Conservation (phyloP, 2,888 invertebrate genomes). For the Cantharis rufa region DNA sequence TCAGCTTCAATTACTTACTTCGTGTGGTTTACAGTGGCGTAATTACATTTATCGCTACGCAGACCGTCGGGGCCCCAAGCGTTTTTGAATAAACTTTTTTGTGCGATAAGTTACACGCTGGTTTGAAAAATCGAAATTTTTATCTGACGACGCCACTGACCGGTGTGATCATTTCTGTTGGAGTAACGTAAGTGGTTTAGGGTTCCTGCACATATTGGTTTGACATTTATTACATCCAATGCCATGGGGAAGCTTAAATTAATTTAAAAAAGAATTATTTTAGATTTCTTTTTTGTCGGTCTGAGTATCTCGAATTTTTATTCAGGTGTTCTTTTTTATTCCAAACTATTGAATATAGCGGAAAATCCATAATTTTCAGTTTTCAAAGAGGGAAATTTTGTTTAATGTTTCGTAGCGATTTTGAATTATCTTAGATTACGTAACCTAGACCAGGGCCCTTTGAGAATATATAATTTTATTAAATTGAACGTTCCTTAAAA, state of each 20-base stretch:
- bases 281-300: background rate
- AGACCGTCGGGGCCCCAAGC: background rate
- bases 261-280: background rate
- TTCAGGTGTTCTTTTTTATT: background rate
- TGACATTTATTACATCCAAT: background rate
- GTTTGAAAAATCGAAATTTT: too few species aligned
- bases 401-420: background rate
- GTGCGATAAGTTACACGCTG: background rate
- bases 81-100: background rate
- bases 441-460: background rate
- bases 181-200: background rate
- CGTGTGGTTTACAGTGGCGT: background rate
- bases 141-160: background rate
- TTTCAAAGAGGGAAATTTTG: background rate
- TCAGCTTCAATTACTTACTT: background rate
- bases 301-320: background rate
- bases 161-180: background rate
- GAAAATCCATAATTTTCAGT: background rate
- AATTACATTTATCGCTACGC: background rate
- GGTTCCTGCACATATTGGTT: background rate
- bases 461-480: background rate
- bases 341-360: background rate
- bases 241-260: background rate
- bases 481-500: background rate
- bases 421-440: background rate